Evolutionary conservation across 2,888 invertebrate species (phyloP).

Genomic region (Cheilosia soror): DNA sequence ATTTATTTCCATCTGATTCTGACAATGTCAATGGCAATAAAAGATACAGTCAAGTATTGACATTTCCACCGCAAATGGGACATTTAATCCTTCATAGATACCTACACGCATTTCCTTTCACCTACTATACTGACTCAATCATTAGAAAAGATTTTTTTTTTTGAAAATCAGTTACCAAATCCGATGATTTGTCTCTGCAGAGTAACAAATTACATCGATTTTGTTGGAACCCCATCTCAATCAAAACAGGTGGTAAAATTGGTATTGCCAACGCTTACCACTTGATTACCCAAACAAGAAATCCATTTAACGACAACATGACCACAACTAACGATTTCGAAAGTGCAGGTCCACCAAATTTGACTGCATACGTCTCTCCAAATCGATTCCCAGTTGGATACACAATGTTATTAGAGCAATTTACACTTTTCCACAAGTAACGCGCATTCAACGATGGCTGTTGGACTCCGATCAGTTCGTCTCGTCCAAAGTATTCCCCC

Average conservation of each 20-base stretch:
- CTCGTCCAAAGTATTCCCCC: slow-evolving; percentile 19
- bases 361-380: slow-evolving; percentile 58
- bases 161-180: neutral
- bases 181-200: slow-evolving; percentile 47
- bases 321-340: slow-evolving; percentile 24
- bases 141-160: too few species aligned
- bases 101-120: too few species aligned
- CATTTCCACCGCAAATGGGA: too few species aligned
- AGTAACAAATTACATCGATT: slow-evolving; percentile 56
- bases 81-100: too few species aligned
- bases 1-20: too few species aligned
- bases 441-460: slow-evolving; percentile 9
- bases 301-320: slow-evolving; percentile 27
- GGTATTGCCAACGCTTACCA: slow-evolving; percentile 30
- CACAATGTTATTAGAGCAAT: slow-evolving; percentile 69
- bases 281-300: slow-evolving; percentile 49
- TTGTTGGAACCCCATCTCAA: neutral
- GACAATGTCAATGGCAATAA: too few species aligned
- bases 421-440: slow-evolving; percentile 59
- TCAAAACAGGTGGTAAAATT: slow-evolving; percentile 16
- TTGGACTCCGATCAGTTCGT: too few species aligned
- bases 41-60: too few species aligned
- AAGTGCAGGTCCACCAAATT: slow-evolving; percentile 41
- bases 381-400: slow-evolving; percentile 69
- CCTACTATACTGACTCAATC: too few species aligned